Base-by-base conservation (phyloP, 2,888 invertebrate species). In the Parelbella ahira region DNA sequence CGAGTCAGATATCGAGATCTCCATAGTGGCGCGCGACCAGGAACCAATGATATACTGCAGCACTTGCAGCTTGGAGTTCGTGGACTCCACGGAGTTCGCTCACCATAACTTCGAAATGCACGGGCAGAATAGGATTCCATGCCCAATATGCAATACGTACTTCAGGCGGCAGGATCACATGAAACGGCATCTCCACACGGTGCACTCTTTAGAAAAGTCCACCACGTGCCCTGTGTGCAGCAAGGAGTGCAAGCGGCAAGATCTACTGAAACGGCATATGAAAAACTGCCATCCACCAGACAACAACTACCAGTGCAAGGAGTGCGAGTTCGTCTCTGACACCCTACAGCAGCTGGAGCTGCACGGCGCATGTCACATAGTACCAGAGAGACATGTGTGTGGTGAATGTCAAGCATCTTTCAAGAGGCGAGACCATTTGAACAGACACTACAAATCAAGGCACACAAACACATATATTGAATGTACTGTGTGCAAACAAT, bases 351-450 rank as follows among this genome's bases (percentile, higher is more conserved):
- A 54, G 0, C 36, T 66, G 1, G 67, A 68, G 4, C 59, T 63
- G 33, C 76, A 76, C 8, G 71, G 69, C 23, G 15, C 44, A 0
- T 43, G 37, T 0, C 78, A 76, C 9, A 6, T 54, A 0, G 11
- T 52, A 1, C 44, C 51, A 0, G 63, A 64, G 0, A 52, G 64
- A 2, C 75, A 77, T 21, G 2, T 54, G 0, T 79, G 79, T 19
- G 50, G 58, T 0, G 63, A 70, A 2, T 79, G 79, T 36, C 47
- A 60, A 0, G 56, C 60, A 0, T 55, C 59, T 0, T 79, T 76
- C 27, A 79, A 78, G 19, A 45, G 79, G 0, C 45, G 66, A 3
- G 79, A 79, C 33, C 79, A 79, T 18, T 71, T 79, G 73, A 15
- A 74, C 0, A 51, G 79, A 2, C 79, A 79, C 36, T 47, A 73